Evolutionary conservation across 2,113 vertebrate genomes (phyloP), one percentile per base, ranked within the genome.

Genomic region (Cyprinus carpio): DNA sequence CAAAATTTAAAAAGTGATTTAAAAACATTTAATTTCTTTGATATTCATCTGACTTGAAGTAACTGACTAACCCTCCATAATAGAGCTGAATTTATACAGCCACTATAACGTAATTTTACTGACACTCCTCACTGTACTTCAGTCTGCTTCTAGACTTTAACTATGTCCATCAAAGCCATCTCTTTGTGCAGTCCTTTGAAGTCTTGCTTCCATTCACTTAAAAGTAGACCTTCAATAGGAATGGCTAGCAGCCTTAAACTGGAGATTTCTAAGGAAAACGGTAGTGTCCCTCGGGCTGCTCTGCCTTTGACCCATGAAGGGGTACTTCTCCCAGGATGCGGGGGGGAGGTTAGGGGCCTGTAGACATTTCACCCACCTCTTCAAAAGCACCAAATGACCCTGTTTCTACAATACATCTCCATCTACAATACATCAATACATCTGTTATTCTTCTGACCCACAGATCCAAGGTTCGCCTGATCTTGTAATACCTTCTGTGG

Each of bases 401-500:
- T 34, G 71, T 23, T 58, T 18, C 18, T 58, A 8, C 54, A n/a
- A n/a, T 18, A 49, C 29, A 75, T 82, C 46, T 71, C 79, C 37
- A 10, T 83, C 74, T n/a, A n/a, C n/a, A n/a, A n/a, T n/a, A n/a
- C n/a, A n/a, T n/a, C n/a, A n/a, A n/a, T n/a, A n/a, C n/a, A n/a
- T n/a, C 64, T 54, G 84, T 88, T 86, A 84, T 18, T 51, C 74
- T 29, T 60, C 79, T 71, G 79, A 84, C 85, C 84, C 84, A 25
- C 29, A 46, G 54, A 89, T 87, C 85, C 84, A 91, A 37, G 49
- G 87, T 86, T 90, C 83, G 87, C 29, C 6, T 37, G 54, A 40
- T 29, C 9, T n/a, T 46, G 40, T 87, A 90, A 91, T 87, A 89
- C 78, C 82, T 86, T 89, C 86, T 62, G 84, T 60, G 82, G 80